Percentiles rank a stretch among this genome's conserved stretches.
phyloP scores from a whole-genome alignment of 2,797 vertebrate genomes.

The Lepus oiostolus region DNA sequence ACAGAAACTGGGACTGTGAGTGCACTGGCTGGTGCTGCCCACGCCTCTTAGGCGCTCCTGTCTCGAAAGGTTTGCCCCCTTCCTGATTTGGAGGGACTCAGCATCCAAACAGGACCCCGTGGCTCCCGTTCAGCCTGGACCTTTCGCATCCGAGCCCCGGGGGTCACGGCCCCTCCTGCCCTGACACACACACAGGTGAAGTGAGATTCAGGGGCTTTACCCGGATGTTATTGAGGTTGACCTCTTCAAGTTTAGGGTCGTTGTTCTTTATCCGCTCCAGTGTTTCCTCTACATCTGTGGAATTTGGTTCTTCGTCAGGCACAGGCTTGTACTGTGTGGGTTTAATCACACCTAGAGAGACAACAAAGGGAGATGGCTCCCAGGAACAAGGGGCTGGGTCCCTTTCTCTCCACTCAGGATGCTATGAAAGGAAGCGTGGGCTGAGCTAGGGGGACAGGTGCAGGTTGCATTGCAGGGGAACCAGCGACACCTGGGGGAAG shows the following conservation, averaged over 20 bases:
- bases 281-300: slow-evolving; percentile 96
- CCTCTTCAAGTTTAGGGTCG: slow-evolving; percentile 95
- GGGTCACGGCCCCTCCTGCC: fast-evolving
- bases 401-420: neutral
- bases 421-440: neutral
- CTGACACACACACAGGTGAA: neutral
- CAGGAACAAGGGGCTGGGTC: neutral
- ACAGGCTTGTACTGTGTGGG: slow-evolving; percentile 97
- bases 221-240: slow-evolving; percentile 99
- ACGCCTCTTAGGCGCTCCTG: neutral
- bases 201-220: slow-evolving; percentile 84
- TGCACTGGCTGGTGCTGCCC: neutral
- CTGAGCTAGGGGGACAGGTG: neutral
- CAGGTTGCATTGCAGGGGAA: fast-evolving
- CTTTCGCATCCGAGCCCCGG: neutral
- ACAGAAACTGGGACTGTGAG: neutral
- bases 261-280: slow-evolving; percentile 94
- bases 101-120: neutral
- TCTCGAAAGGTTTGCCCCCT: neutral
- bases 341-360: slow-evolving; percentile 93
- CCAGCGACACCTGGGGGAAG: neutral
- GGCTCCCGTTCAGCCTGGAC: neutral
- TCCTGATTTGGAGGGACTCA: neutral
- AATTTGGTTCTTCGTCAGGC: slow-evolving; percentile 97
- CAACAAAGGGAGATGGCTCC: slow-evolving; percentile 4